Percentiles rank a stretch among this genome's conserved stretches.
Evolutionary conservation across 1,140 invertebrate genomes (phyloP).

Genomic region (Battus philenor): DNA sequence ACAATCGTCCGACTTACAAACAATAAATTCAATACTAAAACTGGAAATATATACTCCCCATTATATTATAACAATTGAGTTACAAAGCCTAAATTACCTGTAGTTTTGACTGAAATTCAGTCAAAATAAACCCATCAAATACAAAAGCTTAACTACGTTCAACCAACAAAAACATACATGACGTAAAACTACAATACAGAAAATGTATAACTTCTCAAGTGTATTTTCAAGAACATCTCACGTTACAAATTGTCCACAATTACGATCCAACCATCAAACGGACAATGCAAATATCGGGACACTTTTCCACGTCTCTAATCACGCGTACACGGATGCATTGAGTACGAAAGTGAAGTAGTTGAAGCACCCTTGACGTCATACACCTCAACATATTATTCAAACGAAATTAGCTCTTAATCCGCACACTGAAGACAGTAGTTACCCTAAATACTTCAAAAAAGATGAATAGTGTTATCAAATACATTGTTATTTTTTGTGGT

Average conservation of each 20-base stretch:
- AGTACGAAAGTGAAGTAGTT: slow-evolving; percentile 25
- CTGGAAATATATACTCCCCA: no score
- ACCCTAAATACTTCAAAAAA: no score
- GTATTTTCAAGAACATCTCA: slow-evolving; percentile 13
- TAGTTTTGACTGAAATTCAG: no score
- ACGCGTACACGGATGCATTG: slow-evolving; percentile 21
- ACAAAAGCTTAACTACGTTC: no score
- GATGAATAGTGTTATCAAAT: no score
- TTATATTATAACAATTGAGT: no score
- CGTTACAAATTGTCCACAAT: slow-evolving; percentile 20
- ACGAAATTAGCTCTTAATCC: not conserved
- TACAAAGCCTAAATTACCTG: no score
- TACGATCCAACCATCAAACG: slow-evolving; percentile 18
- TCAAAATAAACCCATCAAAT: no score
- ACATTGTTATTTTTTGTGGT: slow-evolving; percentile 4
- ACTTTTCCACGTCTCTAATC: slow-evolving; percentile 27
- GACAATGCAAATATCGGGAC: slow-evolving; percentile 18
- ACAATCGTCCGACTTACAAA: no score
- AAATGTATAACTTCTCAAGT: not conserved
- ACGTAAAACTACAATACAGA: not conserved
- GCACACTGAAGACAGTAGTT: not conserved
- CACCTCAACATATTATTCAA: not conserved
- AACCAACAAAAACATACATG: no score
- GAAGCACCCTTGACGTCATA: slow-evolving; percentile 10
- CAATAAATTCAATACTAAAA: no score